These are phyloP conservation scores for Maconellicoccus hirsutus DNA, from an alignment of 1,140 invertebrate genomes.

Conservation along the genomic window DNA sequence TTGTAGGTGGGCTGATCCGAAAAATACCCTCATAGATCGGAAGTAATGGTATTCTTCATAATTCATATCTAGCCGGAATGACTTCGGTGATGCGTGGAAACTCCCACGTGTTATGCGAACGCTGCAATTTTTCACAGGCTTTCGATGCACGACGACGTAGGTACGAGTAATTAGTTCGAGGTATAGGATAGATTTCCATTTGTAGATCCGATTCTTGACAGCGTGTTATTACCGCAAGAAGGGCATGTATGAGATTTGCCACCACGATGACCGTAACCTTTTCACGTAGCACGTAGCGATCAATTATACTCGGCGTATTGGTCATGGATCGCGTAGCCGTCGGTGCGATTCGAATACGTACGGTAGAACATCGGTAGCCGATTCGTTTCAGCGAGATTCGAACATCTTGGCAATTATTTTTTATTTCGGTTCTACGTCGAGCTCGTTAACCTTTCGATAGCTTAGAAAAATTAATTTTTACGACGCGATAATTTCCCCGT, in stretches of 20 bases:
- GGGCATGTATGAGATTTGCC: neutral
- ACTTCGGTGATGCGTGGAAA: neutral
- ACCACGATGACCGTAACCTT: neutral
- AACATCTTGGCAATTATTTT: neutral
- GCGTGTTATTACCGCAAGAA: neutral
- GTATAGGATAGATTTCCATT: neutral
- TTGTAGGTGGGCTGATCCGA: neutral
- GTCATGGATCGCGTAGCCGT: neutral
- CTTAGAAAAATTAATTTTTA: neutral
- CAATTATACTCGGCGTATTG: neutral
- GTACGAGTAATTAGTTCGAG: neutral
- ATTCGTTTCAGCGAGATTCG: neutral
- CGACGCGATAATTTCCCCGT: neutral
- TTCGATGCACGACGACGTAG: neutral
- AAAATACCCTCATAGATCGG: neutral
- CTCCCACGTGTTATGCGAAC: too few relatives aligned
- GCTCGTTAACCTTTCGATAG: constrained; percentile 8
- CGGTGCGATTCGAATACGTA: neutral
- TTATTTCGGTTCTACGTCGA: neutral
- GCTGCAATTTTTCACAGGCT: neutral
- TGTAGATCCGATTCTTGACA: neutral
- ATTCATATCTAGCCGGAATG: too few relatives aligned
- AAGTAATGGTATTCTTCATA: too few relatives aligned
- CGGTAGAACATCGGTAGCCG: neutral
- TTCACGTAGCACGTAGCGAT: neutral